Evolutionary conservation across 1,140 invertebrate species (phyloP), one percentile per base, ranked within the genome.

Genomic region (Arctopsyche grandis): DNA sequence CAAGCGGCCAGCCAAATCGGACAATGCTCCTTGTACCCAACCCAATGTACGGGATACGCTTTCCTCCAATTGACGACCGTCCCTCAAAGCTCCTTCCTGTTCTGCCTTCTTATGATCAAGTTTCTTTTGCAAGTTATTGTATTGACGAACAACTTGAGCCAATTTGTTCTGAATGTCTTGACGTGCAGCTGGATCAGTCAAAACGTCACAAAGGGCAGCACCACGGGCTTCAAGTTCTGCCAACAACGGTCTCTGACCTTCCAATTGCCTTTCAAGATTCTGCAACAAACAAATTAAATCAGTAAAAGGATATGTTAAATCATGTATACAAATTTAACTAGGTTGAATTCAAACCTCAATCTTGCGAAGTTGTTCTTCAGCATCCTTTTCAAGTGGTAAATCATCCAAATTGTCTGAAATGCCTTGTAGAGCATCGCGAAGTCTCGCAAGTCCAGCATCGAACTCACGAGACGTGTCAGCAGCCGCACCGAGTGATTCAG

Each of bases 131-230:
- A 97, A 88, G 60, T 93, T 93, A 83, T 93, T 93, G 84, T 96
- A 97, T 84, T 96, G 91, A 63, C 95, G 91, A n/a, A 92, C 94
- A 22, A 96, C 91, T 3, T 93, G 93, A 0, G 92, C 90, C 21
- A 99, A 89, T 86, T 98, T 98, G 69, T 91, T 92, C 87, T 95
- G 95, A 73, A 99, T 96, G 85, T 99, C 97, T 24, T 94, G 93
- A 78, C 95, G 92, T 0, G 96, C 96, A 0, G 95, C 93, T 4
- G 96, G 92, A 87, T 99, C 97, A 77, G 95, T 95, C n/a, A 98
- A 88, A 63, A 97, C 95, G 77, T 95, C 93, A 84, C 94, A 95
- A 0, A 99, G 86, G 46, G 97, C 93, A 10, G 93, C 93, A 10
- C 96, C 96, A 0, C 97, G 92, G 5, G 94, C 92, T 86, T 97